A percentile compares a stretch with the other conserved stretches of the same genome.
These are phyloP conservation scores for Mormoops blainvillei DNA, from an alignment of 2,113 vertebrate species.

Conservation along the genomic window DNA sequence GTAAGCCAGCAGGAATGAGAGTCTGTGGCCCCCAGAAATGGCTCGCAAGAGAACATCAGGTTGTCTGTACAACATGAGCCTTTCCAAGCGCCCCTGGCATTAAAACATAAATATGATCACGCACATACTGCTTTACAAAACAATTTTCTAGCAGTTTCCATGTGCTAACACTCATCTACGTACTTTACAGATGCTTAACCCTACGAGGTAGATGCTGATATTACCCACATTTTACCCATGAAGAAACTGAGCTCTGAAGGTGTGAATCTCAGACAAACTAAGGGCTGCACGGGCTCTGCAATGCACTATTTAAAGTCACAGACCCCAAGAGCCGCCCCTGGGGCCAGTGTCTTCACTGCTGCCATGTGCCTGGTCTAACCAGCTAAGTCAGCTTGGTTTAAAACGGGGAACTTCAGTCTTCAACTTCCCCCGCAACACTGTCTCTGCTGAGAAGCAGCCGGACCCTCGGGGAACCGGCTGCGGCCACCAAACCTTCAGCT, in stretches of 20 bases:
- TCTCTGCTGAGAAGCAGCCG: background rate
- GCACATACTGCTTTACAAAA: background rate
- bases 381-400: background rate
- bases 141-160: background rate
- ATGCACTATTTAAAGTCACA: background rate
- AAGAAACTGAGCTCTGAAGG: background rate
- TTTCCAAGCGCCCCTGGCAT: background rate
- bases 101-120: background rate
- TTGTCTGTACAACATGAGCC: background rate
- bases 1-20: background rate
- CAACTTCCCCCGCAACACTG: background rate
- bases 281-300: background rate
- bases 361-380: background rate
- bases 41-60: background rate
- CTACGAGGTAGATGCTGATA: background rate
- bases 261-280: background rate
- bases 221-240: background rate
- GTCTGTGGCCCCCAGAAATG: background rate
- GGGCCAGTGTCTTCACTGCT: background rate
- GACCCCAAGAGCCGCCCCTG: rapidly evolving
- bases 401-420: background rate
- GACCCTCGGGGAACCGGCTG: background rate
- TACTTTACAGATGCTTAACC: background rate
- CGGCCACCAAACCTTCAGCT: no score
- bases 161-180: background rate